Percentiles rank a stretch among this genome's conserved stretches.
Conservation (phyloP, 2,888 invertebrate genomes). For the Sepiola atlantica region DNA sequence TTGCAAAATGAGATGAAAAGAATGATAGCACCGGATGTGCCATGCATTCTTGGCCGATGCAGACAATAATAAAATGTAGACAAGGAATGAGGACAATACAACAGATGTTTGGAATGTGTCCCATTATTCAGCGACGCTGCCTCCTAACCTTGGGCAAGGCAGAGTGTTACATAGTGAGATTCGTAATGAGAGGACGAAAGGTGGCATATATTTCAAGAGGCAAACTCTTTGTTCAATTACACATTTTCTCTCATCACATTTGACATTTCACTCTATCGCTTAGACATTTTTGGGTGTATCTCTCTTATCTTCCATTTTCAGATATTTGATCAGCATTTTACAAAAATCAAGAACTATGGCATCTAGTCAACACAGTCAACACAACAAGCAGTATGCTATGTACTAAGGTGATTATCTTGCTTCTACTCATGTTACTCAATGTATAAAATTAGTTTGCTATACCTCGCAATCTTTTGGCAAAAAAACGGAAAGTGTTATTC, state of each 20-base stretch:
- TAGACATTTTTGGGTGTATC: background rate
- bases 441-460: too few species aligned
- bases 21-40: background rate
- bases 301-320: background rate
- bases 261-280: background rate
- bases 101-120: background rate
- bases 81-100: background rate
- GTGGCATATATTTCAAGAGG: background rate
- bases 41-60: background rate
- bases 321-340: too few species aligned
- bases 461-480: too few species aligned
- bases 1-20: background rate
- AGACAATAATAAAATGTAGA: conserved; percentile 32
- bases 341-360: too few species aligned
- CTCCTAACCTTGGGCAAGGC: background rate
- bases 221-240: background rate
- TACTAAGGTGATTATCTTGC: too few species aligned
- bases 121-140: background rate
- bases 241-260: background rate
- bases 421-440: too few species aligned
- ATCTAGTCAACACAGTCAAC: too few species aligned
- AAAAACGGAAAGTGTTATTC: too few species aligned
- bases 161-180: background rate
- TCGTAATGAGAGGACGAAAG: background rate
- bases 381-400: too few species aligned